Base-by-base conservation (phyloP, 2,113 vertebrate species). In the Chlorocebus sabaeus region DNA sequence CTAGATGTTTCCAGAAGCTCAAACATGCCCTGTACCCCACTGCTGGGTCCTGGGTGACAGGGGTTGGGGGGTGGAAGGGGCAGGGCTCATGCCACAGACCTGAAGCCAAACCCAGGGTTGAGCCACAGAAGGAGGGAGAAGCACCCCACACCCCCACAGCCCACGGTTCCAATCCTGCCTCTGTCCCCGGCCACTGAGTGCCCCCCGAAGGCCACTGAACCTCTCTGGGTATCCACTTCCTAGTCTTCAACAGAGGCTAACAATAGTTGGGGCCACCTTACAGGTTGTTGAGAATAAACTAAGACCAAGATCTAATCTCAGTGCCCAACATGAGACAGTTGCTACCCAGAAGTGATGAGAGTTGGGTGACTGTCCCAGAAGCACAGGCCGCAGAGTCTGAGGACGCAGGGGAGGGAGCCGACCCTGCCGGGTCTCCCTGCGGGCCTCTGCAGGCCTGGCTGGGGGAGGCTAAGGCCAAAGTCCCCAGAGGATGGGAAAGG, bases 371-470 rank as follows among this genome's bases (percentile, higher is more conserved):
- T 20, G 22, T 27, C 35, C 2, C 0, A 1, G 70, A 35, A n/a
- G 11, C 43, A 6, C n/a, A 18, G 76, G 27, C 50, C 16, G 1
- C 6, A 8, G 52, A 40, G 72, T 14, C 48, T 20, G 80, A 68
- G 48, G 32, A 20, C 3, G 0, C 25, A 3, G 45, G 8, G 9
- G 12, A 2, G 45, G 9, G 18, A 6, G 40, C 23, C 0, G 1
- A 2, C 17, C 20, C 38, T 12, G 32, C 32, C 0, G 0, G n/a
- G 1, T 30, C 8, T 10, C 14, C 43, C 20, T 4, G 45, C 17
- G 12, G 84, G 22, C 35, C 93, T 52, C 10, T 6, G 0, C 0
- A 6, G 70, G n/a, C 87, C 17, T 11, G 48, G 78, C 64, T 3
- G 59, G 38, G 68, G 11, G 7, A 3, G 2, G 14, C 4, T 1